Evolutionary conservation across 2,888 invertebrate species (phyloP).

Genomic region (Tinea pellionella): DNA sequence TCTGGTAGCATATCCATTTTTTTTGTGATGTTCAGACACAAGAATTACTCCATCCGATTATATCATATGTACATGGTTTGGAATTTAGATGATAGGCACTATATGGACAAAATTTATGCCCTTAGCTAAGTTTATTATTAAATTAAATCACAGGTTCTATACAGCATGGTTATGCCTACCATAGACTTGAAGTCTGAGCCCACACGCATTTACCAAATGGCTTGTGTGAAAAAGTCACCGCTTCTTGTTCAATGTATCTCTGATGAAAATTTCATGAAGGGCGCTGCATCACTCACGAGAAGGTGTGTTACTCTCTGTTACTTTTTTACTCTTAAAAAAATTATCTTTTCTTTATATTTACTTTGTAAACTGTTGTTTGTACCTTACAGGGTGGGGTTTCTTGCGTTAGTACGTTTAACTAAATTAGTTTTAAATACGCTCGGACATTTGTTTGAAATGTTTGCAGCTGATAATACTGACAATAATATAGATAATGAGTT

Average conservation of each 20-base stretch:
- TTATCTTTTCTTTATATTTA: too few species aligned
- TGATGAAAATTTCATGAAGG: conserved; percentile 58
- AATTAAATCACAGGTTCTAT: conserved; percentile 73
- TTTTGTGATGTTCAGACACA: too few species aligned
- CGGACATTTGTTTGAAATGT: conserved; percentile 80
- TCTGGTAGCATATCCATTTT: too few species aligned
- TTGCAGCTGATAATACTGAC: conserved; percentile 62
- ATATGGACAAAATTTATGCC: too few species aligned
- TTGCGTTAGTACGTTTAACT: conserved; percentile 87
- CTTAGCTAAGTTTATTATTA: background rate
- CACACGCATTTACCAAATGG: conserved; percentile 67
- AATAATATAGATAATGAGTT: conserved; percentile 47
- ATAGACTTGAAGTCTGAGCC: conserved; percentile 81
- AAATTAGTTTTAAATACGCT: conserved; percentile 90
- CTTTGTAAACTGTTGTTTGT: too few species aligned
- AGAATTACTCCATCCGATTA: too few species aligned
- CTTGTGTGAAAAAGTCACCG: conserved; percentile 70
- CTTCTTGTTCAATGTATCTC: conserved; percentile 57
- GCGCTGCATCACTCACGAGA: conserved; percentile 56
- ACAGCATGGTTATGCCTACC: conserved; percentile 93
- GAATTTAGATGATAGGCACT: too few species aligned
- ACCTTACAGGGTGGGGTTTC: conserved; percentile 80
- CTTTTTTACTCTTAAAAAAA: too few species aligned
- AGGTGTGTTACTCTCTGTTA: conserved; percentile 30
- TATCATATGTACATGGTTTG: too few species aligned